A percentile compares a stretch with the other conserved stretches of the same genome.
Evolutionary conservation across 2,888 invertebrate species (phyloP).

Genomic region (Sphaerophoria taeniata): DNA sequence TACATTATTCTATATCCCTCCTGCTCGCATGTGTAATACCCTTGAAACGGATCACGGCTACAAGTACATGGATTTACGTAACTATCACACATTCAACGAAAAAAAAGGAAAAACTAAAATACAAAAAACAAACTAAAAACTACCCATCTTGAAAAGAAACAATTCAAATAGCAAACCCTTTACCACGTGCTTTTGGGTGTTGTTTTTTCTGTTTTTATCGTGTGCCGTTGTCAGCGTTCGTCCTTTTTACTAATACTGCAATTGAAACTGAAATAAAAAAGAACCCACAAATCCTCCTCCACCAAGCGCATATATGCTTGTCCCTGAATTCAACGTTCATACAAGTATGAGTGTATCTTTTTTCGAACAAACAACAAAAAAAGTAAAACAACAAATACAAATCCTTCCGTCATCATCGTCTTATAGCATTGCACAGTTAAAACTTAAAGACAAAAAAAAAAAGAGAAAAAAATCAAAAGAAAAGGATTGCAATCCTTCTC

Average conservation of each 20-base stretch:
- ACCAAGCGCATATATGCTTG: slow-evolving; percentile 28
- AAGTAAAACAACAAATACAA: slow-evolving; percentile 7
- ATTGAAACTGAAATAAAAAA: slow-evolving; percentile 27
- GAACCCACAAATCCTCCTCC: slow-evolving; percentile 37
- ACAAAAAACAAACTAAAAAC: not conserved
- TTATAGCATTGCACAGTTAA: slow-evolving; percentile 20
- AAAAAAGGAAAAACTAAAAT: too few relatives aligned
- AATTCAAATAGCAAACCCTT: slow-evolving; percentile 55
- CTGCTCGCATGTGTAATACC: slow-evolving; percentile 50
- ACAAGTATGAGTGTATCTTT: slow-evolving; percentile 21
- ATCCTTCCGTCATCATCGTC: slow-evolving; percentile 27
- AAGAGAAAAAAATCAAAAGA: slow-evolving; percentile 32
- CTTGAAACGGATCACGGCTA: slow-evolving; percentile 54
- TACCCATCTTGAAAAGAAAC: slow-evolving; percentile 24
- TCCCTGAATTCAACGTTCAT: slow-evolving; percentile 62
- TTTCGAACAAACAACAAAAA: slow-evolving; percentile 24
- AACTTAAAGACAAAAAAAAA: slow-evolving; percentile 8
- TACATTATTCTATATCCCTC: slow-evolving; percentile 44
- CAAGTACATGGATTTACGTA: slow-evolving; percentile 50
- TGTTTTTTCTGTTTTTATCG: slow-evolving; percentile 39
- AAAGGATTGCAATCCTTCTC: slow-evolving; percentile 57
- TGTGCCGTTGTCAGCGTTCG: slow-evolving; percentile 35
- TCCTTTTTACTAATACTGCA: slow-evolving; percentile 56
- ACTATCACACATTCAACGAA: slow-evolving; percentile 62
- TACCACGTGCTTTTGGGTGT: slow-evolving; percentile 63